A percentile compares a stretch with the other conserved stretches of the same genome.
phyloP scores from a whole-genome alignment of 2,888 invertebrate genomes.

The Sphaeridia pumilis region DNA sequence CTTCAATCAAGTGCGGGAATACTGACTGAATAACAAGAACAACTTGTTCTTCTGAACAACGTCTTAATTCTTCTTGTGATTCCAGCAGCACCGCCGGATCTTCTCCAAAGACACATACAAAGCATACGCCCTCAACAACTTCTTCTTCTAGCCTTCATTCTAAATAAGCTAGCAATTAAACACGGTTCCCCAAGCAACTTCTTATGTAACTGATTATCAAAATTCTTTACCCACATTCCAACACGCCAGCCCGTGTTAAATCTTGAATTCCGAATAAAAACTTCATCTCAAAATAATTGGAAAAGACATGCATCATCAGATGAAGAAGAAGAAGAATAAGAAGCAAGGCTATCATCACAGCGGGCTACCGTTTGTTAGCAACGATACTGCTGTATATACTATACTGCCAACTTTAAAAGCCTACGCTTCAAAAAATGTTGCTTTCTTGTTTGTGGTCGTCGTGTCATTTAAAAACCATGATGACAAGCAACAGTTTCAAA shows the following conservation, averaged over 20 bases:
- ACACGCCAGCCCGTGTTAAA: too few species aligned
- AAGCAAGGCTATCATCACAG: neutral
- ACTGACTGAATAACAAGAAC: too few species aligned
- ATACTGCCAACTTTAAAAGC: neutral
- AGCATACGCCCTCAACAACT: neutral
- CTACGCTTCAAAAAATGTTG: neutral
- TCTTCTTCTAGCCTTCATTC: too few species aligned
- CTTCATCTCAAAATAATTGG: too few species aligned
- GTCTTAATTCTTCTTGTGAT: neutral
- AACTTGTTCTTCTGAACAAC: neutral
- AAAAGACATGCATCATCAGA: neutral
- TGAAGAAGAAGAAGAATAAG: too few species aligned
- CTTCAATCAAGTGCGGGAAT: too few species aligned
- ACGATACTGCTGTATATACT: too few species aligned
- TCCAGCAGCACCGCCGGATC: neutral
- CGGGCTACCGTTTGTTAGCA: neutral
- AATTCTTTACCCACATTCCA: neutral
- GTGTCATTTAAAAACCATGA: neutral
- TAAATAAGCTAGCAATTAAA: too few species aligned
- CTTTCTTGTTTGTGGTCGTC: too few species aligned
- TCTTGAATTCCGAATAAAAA: too few species aligned
- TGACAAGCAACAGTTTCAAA: constrained; percentile 1
- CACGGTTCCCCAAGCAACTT: too few species aligned
- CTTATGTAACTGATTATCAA: neutral
- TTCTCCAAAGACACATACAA: neutral